phyloP scores from a whole-genome alignment of 2,113 vertebrate genomes.

The Cathartes aura region DNA sequence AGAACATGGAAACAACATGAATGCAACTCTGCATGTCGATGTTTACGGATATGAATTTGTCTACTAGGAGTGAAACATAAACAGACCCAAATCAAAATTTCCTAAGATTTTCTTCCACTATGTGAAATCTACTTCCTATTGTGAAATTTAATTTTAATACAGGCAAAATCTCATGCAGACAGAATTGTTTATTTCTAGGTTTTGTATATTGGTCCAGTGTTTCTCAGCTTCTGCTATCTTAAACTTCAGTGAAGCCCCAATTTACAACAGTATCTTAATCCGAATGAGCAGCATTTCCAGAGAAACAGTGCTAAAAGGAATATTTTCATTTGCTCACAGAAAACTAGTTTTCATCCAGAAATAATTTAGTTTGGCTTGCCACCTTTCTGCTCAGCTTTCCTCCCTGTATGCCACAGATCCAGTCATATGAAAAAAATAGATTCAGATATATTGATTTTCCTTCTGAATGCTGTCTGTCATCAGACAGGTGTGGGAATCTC shows the following conservation, averaged over 20 bases:
- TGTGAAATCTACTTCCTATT: not conserved
- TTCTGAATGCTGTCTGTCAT: not conserved
- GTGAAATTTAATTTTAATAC: not conserved
- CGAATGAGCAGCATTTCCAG: not conserved
- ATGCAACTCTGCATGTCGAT: rapidly evolving
- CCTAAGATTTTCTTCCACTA: not conserved
- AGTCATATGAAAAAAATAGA: not conserved
- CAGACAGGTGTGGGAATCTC: not conserved
- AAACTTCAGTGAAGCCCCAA: not conserved
- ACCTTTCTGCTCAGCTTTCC: not conserved
- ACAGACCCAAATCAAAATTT: not conserved
- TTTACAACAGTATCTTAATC: not conserved
- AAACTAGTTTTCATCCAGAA: not conserved
- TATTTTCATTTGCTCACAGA: conserved; percentile 2
- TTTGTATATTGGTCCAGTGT: not conserved
- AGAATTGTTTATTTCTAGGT: not conserved
- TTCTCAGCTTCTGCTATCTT: not conserved
- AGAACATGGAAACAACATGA: not conserved
- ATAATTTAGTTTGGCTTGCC: not conserved
- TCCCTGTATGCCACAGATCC: not conserved
- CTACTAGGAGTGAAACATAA: not conserved
- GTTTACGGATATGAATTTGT: not conserved
- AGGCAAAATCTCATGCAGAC: not conserved
- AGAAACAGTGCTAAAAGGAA: not conserved
- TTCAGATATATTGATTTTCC: conserved; percentile 27